A percentile compares a stretch with the other conserved stretches of the same genome.
Evolutionary conservation across 2,797 vertebrate genomes (phyloP).

Genomic region (Acipenser transmontanus): DNA sequence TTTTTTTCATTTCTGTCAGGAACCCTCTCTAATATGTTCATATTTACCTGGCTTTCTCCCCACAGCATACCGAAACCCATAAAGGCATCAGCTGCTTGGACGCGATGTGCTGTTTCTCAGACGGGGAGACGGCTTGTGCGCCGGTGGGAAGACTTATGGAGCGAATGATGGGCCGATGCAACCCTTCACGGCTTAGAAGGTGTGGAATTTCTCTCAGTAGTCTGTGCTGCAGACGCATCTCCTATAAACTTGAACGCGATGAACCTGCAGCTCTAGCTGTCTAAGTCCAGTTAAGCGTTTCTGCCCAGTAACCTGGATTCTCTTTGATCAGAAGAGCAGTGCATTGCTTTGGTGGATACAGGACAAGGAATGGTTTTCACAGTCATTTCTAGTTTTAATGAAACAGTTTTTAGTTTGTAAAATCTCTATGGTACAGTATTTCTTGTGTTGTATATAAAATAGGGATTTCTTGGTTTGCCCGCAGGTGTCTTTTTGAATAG

Average conservation of each 20-base stretch:
- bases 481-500: conserved; percentile 14
- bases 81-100: conserved; percentile 90
- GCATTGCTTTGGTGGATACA: conserved; percentile 30
- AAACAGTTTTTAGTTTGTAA: conserved; percentile 28
- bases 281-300: conserved; percentile 22
- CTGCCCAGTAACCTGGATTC: not conserved
- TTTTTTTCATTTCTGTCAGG: conserved; percentile 10
- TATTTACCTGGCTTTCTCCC: conserved; percentile 6
- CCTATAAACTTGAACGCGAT: conserved; percentile 61
- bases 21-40: not conserved
- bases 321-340: conserved; percentile 28
- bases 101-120: conserved; percentile 92
- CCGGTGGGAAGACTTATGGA: conserved; percentile 86
- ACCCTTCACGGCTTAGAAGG: conserved; percentile 65
- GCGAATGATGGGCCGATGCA: conserved; percentile 77
- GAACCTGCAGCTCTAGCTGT: conserved; percentile 46
- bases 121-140: conserved; percentile 77
- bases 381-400: conserved; percentile 25
- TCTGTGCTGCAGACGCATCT: conserved; percentile 63
- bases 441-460: conserved; percentile 29
- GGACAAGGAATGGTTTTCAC: conserved; percentile 21
- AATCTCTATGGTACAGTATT: conserved; percentile 33
- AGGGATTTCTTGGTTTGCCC: conserved; percentile 37
- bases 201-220: conserved; percentile 66
- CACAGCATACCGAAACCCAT: conserved; percentile 78